A percentile compares a stretch with the other conserved stretches of the same genome.
Conservation (phyloP, 1,140 invertebrate species). For the Drosophila chauvacae region DNA sequence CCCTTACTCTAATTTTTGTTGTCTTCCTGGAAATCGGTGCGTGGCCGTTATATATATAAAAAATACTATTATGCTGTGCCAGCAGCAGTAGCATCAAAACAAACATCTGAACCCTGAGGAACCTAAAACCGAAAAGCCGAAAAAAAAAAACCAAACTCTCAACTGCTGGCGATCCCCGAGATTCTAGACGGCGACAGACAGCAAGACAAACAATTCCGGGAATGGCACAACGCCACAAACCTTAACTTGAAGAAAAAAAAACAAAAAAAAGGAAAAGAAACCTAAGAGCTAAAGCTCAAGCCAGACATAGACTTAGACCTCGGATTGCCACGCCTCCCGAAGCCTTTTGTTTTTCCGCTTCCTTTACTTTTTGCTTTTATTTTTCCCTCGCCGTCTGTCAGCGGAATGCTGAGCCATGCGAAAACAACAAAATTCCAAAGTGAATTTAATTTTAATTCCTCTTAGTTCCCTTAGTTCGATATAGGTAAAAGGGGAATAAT, state of each 20-base stretch:
- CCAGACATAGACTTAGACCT: slow-evolving; percentile 63
- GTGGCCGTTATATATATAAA: slow-evolving; percentile 48
- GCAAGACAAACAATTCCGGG: slow-evolving; percentile 73
- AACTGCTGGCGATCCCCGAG: slow-evolving; percentile 25
- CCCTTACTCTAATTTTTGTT: slow-evolving; percentile 18
- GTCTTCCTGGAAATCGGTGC: slow-evolving; percentile 66
- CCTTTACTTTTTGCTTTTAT: slow-evolving; percentile 11
- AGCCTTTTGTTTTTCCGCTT: slow-evolving; percentile 15
- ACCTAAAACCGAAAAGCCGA: slow-evolving; percentile 14
- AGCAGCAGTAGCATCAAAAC: slow-evolving; percentile 49
- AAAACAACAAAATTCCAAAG: slow-evolving; percentile 49
- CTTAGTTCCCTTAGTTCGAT: slow-evolving; percentile 19
- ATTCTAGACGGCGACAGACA: slow-evolving; percentile 56
- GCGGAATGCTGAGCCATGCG: slow-evolving; percentile 52
- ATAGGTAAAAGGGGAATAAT: slow-evolving; percentile 37
- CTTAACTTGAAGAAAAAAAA: slow-evolving; percentile 25
- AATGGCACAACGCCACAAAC: slow-evolving; percentile 59
- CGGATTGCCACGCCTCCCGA: slow-evolving; percentile 19
- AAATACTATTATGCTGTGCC: slow-evolving; percentile 60
- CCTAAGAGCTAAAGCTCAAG: slow-evolving; percentile 6
- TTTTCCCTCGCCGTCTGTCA: slow-evolving; percentile 20
- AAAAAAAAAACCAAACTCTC: slow-evolving; percentile 8
- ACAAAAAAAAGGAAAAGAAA: not conserved
- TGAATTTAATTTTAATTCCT: slow-evolving; percentile 46
- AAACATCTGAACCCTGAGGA: slow-evolving; percentile 50